Base-by-base conservation (phyloP, 1,140 invertebrate genomes). In the Diprion similis region DNA sequence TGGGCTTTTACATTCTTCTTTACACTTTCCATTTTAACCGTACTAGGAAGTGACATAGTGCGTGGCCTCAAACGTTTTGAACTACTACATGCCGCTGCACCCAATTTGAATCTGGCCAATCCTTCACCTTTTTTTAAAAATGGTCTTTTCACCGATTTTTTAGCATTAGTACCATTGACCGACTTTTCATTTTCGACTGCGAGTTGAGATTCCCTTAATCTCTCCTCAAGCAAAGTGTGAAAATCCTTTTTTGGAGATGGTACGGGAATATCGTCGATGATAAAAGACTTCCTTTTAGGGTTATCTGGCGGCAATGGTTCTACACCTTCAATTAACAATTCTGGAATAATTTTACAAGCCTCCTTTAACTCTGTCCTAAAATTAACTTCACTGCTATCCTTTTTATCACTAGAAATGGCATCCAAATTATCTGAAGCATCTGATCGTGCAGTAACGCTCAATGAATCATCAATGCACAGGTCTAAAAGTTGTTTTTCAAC, bases 111-210 rank as follows among this genome's bases (percentile, higher is more conserved):
- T 75, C 88, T 81, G 0, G 79, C 79, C 13, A 89, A 77, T 45
- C 89, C 89, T 78, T 89, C 78, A 10, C 89, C 89, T 82, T 87
- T 89, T 72, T 75, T 88, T 45, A 89, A 76, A 76, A 88, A 90
- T 18, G 87, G 83, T 59, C 75, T 81, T 72, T 87, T 88, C 18
- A 76, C 48, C 6, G 37, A 9, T 17, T 24, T 19, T 68, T 74
- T 71, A 17, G 45, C 17, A 19, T 66, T 80, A 18, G 65, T 46
- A 46, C 24, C 51, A 73, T 73, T 59, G 11, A 59, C 9, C 9
- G 51, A 73, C 51, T 75, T 67, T 45, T 72, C 72, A 66, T 15
- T 17, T 45, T 19, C 46, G 8, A 45, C 17, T 37, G 47, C 24
- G 65, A 24, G 46, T 70, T 80, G 78, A 17, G 70, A 73, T 3